These are phyloP conservation scores for Psettodes erumei DNA, from an alignment of 2,113 vertebrate species.

Conservation along the genomic window DNA sequence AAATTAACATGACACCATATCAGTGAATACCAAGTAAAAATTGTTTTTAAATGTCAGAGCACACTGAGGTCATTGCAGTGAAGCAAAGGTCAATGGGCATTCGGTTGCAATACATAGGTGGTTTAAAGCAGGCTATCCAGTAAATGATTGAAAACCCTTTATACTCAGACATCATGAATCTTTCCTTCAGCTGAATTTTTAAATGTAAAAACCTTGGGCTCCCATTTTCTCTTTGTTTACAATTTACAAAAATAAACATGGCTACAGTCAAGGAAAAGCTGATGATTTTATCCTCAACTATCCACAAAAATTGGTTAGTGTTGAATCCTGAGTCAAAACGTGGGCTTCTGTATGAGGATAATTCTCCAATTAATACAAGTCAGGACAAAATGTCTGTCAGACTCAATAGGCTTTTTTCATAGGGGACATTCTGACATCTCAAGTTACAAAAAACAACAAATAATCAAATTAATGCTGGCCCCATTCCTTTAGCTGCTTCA, in stretches of 20 bases:
- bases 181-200: neutral
- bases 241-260: neutral
- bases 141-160: neutral
- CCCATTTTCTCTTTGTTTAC: neutral
- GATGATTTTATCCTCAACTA: too few species aligned
- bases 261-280: neutral
- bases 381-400: neutral
- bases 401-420: neutral
- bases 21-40: neutral
- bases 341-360: too few species aligned
- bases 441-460: too few species aligned
- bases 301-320: too few species aligned
- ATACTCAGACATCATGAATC: neutral
- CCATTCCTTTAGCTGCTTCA: neutral
- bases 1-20: too few species aligned
- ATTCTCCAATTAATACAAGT: too few species aligned
- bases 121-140: neutral
- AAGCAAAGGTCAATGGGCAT: neutral
- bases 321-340: too few species aligned
- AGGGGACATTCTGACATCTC: neutral
- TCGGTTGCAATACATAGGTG: neutral
- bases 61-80: neutral
- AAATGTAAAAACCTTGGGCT: neutral
- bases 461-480: neutral
- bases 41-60: neutral